Evolutionary conservation across 2,888 invertebrate genomes (phyloP), one percentile per base, ranked within the genome.

Genomic region (Seira musarum): DNA sequence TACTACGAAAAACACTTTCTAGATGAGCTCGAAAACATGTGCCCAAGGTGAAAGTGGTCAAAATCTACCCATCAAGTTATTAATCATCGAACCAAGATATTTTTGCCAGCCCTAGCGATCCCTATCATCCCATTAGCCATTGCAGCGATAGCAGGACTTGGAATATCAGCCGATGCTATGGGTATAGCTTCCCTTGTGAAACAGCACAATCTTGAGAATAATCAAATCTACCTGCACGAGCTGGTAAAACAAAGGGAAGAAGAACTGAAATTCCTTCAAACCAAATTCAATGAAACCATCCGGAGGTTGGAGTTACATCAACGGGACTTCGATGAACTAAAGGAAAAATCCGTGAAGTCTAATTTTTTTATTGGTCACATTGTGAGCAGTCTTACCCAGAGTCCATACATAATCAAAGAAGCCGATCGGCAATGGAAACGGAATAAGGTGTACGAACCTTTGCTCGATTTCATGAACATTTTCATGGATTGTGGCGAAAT

Each of bases 381-480:
- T 46, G 67, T 61, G 1, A 49, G 21, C 17, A 13, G 77, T n/a
- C 21, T 80, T 15, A 40, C 66, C 3, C 24, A 74, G 40, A 78
- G 80, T 22, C 30, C 24, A 22, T 19, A 22, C 5, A 67, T 81
- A 1, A 2, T 84, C 0, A 13, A 65, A 30, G 69, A 65, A 35
- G 74, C 82, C 13, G 24, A 13, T 1, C 0, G 53, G 22, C 24
- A 68, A 8, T 83, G 82, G 80, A 74, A 75, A 35, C 8, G 40
- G 19, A 65, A 49, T 8, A 64, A 67, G 15, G 24, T 82, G 0
- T 17, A 73, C n/a, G 35, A 49, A 0, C 15, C 63, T 3, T 19
- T 84, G 0, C 67, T 84, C 1, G 81, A 84, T 19, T 68, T 64
- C 10, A 63, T 84, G 0, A 82, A 82, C 19, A 17, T 77, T 0